Base-by-base conservation (phyloP, 2,797 vertebrate species). In the Borostomias antarcticus region DNA sequence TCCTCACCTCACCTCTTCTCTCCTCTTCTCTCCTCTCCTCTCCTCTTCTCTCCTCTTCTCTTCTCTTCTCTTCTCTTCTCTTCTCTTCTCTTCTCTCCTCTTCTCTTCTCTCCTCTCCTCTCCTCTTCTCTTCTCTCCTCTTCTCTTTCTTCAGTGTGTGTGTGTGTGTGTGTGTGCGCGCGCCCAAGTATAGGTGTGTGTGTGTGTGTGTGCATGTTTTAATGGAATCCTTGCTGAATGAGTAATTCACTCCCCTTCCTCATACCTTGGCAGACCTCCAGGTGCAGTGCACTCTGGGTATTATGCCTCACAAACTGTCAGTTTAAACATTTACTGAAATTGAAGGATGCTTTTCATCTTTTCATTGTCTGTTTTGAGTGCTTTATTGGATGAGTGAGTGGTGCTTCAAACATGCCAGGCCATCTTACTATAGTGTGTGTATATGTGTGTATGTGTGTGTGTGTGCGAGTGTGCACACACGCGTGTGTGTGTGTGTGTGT, bases 231-330 rank as follows among this genome's bases (percentile, higher is more conserved):
- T 68, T 62, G 68, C 65, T 78, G 74, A 73, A 74, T 81, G 66
- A 82, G 77, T 82, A 72, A 82, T 75, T 61, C 64, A 66, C 68
- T 66, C 50, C 32, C 63, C 64, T 64, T 67, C 76, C 72, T 73
- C 72, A 83, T 69, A 53, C 50, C 78, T 25, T 80, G 76, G 74
- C 82, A 64, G 73, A 61, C 64, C 45, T 64, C 50, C 78, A 76
- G 51, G 61, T 62, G 54, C 65, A 68, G 76, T 80, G 74, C 82
- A 80, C 70, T 80, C 72, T 78, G 70, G 74, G 75, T 76, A 81
- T 74, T 74, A 80, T n/a, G 58, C 48, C 43, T 81, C 73, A 75
- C 74, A 69, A 63, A 74, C 59, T 75, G 74, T 81, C 77, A 68
- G 74, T 77, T 78, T 61, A 74, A 80, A 75, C 69, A 76, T 74